Conservation (phyloP, 1,140 invertebrate species). For the Rhizoglyphus robini region DNA sequence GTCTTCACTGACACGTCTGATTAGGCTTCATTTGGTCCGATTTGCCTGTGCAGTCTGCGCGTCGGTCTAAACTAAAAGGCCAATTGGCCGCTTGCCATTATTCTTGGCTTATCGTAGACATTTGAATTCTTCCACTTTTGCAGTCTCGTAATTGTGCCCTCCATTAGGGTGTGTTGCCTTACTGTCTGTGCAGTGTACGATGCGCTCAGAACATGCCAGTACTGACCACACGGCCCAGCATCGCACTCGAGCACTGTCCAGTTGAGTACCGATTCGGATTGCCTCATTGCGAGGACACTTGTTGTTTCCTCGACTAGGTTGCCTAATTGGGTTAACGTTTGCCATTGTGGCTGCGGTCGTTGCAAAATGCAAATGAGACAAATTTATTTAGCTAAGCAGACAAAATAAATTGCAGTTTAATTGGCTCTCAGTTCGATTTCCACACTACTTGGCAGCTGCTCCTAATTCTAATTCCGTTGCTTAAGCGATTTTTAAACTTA, state of each 20-base stretch:
- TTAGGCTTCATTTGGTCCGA: constrained; percentile 12
- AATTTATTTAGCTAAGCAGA: not conserved
- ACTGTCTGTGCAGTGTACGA: not conserved
- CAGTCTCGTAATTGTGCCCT: not conserved
- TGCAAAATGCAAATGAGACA: constrained; percentile 7
- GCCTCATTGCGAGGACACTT: too few relatives aligned
- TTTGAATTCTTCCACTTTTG: not conserved
- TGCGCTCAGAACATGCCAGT: not conserved
- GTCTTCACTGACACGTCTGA: constrained; percentile 9
- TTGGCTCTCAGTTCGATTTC: constrained; percentile 1
- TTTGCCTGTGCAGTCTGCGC: not conserved
- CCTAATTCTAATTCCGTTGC: not conserved
- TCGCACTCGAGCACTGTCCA: too few relatives aligned
- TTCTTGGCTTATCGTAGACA: not conserved
- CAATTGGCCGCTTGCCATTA: not conserved
- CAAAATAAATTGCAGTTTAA: constrained; percentile 10
- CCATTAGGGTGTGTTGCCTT: not conserved
- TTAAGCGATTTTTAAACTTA: not conserved
- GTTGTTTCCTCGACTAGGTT: not conserved
- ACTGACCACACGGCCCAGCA: too few relatives aligned
- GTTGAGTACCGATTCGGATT: too few relatives aligned
- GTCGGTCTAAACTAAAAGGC: not conserved
- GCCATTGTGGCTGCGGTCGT: not conserved
- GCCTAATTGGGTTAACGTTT: not conserved
- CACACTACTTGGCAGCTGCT: not conserved